A percentile compares a stretch with the other conserved stretches of the same genome.
Evolutionary conservation across 1,140 invertebrate genomes (phyloP).

Genomic region (Probaryconus sp.): DNA sequence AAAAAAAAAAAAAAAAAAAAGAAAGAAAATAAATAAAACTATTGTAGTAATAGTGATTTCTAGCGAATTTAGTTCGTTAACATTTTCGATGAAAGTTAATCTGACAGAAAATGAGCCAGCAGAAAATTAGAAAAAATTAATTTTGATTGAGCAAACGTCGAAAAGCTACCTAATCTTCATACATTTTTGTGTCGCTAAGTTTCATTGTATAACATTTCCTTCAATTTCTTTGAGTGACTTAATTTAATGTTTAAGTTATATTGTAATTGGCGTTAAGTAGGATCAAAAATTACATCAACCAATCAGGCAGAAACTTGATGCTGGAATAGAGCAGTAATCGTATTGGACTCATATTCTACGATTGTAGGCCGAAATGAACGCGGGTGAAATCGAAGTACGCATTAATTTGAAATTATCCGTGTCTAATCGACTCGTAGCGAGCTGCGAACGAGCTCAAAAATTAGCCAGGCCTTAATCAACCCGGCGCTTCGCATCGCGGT

Average conservation of each 20-base stretch:
- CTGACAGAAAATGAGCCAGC: too few species aligned
- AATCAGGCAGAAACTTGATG: conserved; percentile 28
- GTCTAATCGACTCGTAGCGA: conserved; percentile 50
- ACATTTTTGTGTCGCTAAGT: conserved; percentile 27
- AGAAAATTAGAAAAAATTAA: too few species aligned
- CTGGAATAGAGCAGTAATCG: conserved; percentile 21
- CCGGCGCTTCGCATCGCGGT: conserved; percentile 40
- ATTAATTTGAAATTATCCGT: conserved; percentile 57
- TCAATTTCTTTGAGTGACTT: conserved; percentile 41
- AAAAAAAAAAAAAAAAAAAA: too few species aligned
- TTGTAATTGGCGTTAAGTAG: conserved; percentile 50
- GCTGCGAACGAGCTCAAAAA: conserved; percentile 53
- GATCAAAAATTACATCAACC: conserved; percentile 50
- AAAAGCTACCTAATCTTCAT: too few species aligned
- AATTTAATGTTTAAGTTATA: conserved; percentile 52
- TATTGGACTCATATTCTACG: conserved; percentile 49
- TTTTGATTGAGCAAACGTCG: too few species aligned
- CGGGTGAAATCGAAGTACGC: conserved; percentile 47
- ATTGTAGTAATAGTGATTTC: too few species aligned
- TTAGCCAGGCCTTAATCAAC: conserved; percentile 51
- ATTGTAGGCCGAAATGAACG: conserved; percentile 31
- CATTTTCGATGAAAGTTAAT: too few species aligned
- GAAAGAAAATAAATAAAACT: too few species aligned
- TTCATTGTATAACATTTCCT: conserved; percentile 33
- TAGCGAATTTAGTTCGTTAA: conserved; percentile 24